Conservation (phyloP, 2,888 invertebrate species). For the Portevinia maculata region DNA sequence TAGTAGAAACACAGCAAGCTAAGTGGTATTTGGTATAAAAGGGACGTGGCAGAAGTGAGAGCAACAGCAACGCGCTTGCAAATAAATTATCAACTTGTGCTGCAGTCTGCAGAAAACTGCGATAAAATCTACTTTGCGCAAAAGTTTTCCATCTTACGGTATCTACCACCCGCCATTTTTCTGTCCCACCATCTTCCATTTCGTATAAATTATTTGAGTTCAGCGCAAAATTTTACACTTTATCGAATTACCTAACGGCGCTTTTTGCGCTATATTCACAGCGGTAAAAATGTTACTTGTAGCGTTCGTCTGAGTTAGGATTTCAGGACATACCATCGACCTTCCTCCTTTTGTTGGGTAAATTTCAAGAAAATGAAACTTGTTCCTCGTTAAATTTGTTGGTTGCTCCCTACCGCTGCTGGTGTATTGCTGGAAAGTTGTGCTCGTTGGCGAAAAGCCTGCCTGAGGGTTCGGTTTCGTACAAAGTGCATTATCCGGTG, state of each 20-base stretch:
- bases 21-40: constrained; percentile 19
- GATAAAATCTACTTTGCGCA: constrained; percentile 67
- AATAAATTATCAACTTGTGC: constrained; percentile 74
- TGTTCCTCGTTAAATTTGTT: constrained; percentile 27
- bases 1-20: constrained; percentile 14
- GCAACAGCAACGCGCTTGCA: constrained; percentile 35
- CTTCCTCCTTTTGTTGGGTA: background rate
- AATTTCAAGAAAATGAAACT: constrained; percentile 55
- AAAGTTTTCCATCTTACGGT: constrained; percentile 67
- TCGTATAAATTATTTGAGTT: constrained; percentile 75
- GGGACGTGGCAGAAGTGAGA: background rate
- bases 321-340: background rate
- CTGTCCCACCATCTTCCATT: constrained; percentile 9
- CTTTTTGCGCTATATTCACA: constrained; percentile 68
- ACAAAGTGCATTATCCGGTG: constrained; percentile 64
- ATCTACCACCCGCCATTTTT: background rate
- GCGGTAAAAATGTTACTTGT: constrained; percentile 71
- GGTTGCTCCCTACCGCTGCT: constrained; percentile 9
- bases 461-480: constrained; percentile 39
- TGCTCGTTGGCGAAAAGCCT: constrained; percentile 12
- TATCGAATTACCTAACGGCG: constrained; percentile 81
- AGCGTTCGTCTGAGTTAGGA: constrained; percentile 39
- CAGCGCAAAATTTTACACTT: constrained; percentile 81
- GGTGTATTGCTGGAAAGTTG: constrained; percentile 61
- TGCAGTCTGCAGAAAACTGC: constrained; percentile 66